Conservation (phyloP, 2,113 vertebrate species). For the Rana temporaria region DNA sequence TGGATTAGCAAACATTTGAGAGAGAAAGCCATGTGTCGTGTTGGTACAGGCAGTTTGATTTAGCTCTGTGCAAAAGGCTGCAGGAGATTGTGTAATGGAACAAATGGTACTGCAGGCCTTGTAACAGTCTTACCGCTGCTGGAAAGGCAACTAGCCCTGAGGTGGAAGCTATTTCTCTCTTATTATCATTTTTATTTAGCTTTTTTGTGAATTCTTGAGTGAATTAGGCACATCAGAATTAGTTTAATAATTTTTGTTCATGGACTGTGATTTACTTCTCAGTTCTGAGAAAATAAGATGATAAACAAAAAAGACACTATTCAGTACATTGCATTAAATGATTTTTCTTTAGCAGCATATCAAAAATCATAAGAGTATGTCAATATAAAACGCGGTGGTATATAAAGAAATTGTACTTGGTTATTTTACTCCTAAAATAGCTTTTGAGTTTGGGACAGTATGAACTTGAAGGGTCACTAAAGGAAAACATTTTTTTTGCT, state of each 20-base stretch:
- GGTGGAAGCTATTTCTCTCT: conserved; percentile 90
- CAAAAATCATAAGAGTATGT: neutral
- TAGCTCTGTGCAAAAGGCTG: conserved; percentile 91
- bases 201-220: conserved; percentile 1
- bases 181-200: conserved; percentile 50
- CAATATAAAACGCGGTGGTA: no score
- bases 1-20: conserved; percentile 88
- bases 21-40: conserved; percentile 93
- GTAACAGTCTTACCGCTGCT: conserved; percentile 95
- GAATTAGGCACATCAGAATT: conserved; percentile 12
- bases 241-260: conserved; percentile 13
- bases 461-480: no score
- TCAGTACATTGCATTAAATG: neutral
- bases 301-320: neutral
- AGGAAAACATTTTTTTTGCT: no score
- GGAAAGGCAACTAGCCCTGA: conserved; percentile 88
- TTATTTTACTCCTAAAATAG: neutral
- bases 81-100: conserved; percentile 97
- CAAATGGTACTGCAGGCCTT: conserved; percentile 92
- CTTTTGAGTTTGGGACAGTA: no score
- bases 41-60: conserved; percentile 96
- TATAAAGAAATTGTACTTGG: neutral
- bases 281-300: neutral
- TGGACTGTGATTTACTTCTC: neutral
- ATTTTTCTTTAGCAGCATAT: neutral